These are phyloP conservation scores for Leucoma salicis DNA, from an alignment of 2,888 invertebrate species.

Conservation along the genomic window DNA sequence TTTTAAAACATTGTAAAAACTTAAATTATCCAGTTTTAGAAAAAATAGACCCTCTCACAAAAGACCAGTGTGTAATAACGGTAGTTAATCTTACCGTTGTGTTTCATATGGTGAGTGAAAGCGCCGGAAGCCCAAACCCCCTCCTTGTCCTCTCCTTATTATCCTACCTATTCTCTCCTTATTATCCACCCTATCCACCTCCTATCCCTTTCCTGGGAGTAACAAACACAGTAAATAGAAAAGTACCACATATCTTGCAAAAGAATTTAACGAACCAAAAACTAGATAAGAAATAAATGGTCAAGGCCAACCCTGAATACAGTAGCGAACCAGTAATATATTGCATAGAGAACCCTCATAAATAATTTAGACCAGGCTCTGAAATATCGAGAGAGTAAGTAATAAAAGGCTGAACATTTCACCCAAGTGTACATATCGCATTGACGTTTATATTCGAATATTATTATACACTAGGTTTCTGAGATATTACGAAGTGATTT, in stretches of 20 bases:
- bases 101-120: no score
- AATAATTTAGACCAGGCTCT: conserved; percentile 26
- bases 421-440: conserved; percentile 8
- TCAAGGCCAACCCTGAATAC: conserved; percentile 11
- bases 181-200: no score
- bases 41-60: no score
- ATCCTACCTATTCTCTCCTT: no score
- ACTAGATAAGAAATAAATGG: conserved; percentile 5
- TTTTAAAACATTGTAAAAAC: no score
- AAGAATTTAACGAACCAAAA: background rate
- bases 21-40: no score
- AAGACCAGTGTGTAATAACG: no score
- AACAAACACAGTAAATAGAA: conserved; percentile 3
- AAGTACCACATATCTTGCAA: conserved; percentile 4
- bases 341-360: conserved; percentile 28
- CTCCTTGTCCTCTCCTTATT: no score
- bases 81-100: no score
- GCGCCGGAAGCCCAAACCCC: no score
- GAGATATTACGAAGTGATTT: no score
- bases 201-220: no score
- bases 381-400: conserved; percentile 14
- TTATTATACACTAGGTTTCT: background rate
- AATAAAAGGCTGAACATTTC: conserved; percentile 25
- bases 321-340: conserved; percentile 11
- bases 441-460: conserved; percentile 2